Evolutionary conservation across 92 coral and sea anemone species (phyloP).

Genomic region (Actinernus sp.): DNA sequence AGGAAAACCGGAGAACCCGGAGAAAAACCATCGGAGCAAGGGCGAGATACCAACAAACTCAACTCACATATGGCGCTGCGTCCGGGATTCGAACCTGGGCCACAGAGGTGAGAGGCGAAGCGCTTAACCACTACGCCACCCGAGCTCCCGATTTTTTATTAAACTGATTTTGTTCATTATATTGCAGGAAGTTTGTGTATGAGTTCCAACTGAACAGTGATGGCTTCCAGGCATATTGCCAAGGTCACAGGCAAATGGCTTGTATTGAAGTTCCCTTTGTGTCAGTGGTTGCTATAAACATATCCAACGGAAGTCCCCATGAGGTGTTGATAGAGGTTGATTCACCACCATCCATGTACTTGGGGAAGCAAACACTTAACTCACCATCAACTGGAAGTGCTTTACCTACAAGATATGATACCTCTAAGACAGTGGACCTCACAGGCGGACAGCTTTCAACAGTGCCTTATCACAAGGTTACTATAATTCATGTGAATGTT

Average conservation of each 20-base stretch:
- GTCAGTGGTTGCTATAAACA: constrained; percentile 63
- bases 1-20: no score
- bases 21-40: no score
- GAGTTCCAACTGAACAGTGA: constrained; percentile 53
- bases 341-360: constrained; percentile 56
- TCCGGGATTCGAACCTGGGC: no score
- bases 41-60: no score
- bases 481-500: no score
- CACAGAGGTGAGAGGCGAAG: no score
- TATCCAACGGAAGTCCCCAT: constrained; percentile 20
- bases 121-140: no score
- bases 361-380: constrained; percentile 45
- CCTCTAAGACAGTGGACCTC: constrained; percentile 45
- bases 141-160: no score
- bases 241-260: constrained; percentile 43
- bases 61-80: no score
- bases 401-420: constrained; percentile 43
- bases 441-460: constrained; percentile 53
- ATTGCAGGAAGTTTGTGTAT: constrained; percentile 65
- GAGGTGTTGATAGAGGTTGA: constrained; percentile 69
- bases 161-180: neutral
- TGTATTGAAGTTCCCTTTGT: constrained; percentile 67
- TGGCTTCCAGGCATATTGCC: neutral
- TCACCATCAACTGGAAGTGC: constrained; percentile 19
- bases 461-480: constrained; percentile 75